Conservation (phyloP, 2,113 vertebrate species). For the Crotalus tigris region DNA sequence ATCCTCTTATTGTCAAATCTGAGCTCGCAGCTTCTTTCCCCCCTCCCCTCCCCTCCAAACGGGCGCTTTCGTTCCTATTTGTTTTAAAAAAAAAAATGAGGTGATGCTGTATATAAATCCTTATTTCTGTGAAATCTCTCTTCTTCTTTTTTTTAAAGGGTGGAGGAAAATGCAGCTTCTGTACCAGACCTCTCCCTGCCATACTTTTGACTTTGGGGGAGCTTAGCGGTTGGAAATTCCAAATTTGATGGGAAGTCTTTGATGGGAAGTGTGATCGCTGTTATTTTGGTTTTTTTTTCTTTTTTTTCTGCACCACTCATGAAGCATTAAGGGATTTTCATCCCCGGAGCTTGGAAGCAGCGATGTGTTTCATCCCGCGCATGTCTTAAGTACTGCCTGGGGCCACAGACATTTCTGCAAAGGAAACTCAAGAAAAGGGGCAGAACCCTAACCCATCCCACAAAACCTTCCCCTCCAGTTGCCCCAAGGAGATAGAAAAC, state of each 20-base stretch:
- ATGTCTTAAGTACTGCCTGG: neutral
- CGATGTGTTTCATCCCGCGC: neutral
- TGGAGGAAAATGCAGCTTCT: neutral
- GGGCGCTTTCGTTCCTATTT: neutral
- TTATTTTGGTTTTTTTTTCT: neutral
- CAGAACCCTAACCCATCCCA: neutral
- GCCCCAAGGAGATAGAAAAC: neutral
- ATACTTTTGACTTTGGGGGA: neutral
- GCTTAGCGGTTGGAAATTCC: neutral
- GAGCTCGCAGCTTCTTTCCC: neutral
- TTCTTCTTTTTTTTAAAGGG: neutral
- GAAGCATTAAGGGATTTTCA: neutral
- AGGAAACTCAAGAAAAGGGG: neutral
- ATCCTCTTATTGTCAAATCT: neutral
- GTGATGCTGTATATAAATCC: neutral
- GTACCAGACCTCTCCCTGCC: neutral
- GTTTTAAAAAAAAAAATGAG: neutral
- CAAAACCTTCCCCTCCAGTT: neutral
- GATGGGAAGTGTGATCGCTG: neutral
- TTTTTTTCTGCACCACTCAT: neutral
- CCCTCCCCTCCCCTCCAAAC: too few relatives aligned
- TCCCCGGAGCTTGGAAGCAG: neutral
- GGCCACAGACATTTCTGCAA: neutral
- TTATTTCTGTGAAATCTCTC: neutral
- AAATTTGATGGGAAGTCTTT: neutral